Base-by-base conservation (phyloP, 2,888 invertebrate genomes). In the Nomada goodeniana region DNA sequence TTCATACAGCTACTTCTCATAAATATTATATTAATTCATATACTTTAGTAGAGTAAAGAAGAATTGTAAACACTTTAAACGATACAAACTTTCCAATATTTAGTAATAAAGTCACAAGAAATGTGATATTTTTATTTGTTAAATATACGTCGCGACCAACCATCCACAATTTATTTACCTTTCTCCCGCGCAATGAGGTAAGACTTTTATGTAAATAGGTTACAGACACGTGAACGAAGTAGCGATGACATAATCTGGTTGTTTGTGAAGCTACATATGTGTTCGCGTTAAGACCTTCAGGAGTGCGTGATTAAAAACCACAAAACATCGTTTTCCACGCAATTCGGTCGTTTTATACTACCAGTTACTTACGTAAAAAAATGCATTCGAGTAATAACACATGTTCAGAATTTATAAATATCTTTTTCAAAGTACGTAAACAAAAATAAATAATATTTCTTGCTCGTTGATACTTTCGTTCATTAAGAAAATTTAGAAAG, bases 241-340 rank as follows among this genome's bases (percentile, higher is more conserved):
- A 61, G 44, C 55, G 78, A 82, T 78, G 78, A 83, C 82, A 78
- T 77, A 82, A 83, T 44, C 47, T 50, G 42, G n/a, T 26, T 71
- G 42, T 57, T 67, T 29, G 53, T 52, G 61, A 69, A 72, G 50
- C 69, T 63, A 61, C 36, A 36, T 29, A 29, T 23, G 5, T 42
- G 44, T 50, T 23, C 36, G 47, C 42, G 50, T 63, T 53, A 50
- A 36, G 64, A 18, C 74, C 59, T 63, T 65, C 57, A 9, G 52
- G 3, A 47, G 20, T 20, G 4, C 47, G 53, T 63, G 64, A 82
- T 70, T 80, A 75, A 76, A 80, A 68, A 57, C 47, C 44, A 44
- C 57, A 36, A 36, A 29, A 44, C 55, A 61, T 26, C 42, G 18
- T 47, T 55, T 61, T 52, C 42, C 70, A 36, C 11, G n/a, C 57